phyloP scores from a whole-genome alignment of 2,797 vertebrate species.

The Enteromius radiatus region DNA sequence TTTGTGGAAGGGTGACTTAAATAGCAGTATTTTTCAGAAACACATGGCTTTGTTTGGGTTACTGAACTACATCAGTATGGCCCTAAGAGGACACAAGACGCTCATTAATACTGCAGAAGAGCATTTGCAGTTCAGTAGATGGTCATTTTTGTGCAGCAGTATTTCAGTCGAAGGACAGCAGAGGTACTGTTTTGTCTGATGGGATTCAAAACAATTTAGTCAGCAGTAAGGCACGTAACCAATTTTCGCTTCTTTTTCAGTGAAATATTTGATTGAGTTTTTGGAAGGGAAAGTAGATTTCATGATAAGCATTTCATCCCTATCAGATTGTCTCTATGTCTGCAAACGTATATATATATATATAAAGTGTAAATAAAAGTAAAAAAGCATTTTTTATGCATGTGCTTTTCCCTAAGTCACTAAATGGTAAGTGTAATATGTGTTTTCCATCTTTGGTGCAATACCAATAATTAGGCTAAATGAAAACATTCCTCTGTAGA shows the following conservation, averaged over 20 bases:
- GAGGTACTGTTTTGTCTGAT: conserved; percentile 68
- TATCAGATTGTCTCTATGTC: background rate
- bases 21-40: conserved; percentile 36
- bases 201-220: conserved; percentile 69
- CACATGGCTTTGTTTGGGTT: conserved; percentile 50
- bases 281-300: conserved; percentile 55
- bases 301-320: conserved; percentile 69
- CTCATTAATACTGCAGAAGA: conserved; percentile 42
- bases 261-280: conserved; percentile 65
- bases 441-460: background rate
- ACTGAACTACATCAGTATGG: conserved; percentile 30
- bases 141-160: conserved; percentile 41
- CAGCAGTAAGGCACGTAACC: conserved; percentile 62
- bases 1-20: conserved; percentile 40
- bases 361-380: no score
- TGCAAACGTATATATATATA: background rate
- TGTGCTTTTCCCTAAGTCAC: background rate
- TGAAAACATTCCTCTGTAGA: background rate
- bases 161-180: conserved; percentile 55
- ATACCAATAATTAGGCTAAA: background rate
- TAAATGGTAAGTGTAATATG: background rate
- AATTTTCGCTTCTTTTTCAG: conserved; percentile 31
- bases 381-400: background rate
- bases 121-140: conserved; percentile 50
- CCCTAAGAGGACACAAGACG: conserved; percentile 55